A percentile compares a stretch with the other conserved stretches of the same genome.
These are phyloP conservation scores for Rallus crepitans DNA, from an alignment of 2,797 vertebrate genomes.

Conservation along the genomic window DNA sequence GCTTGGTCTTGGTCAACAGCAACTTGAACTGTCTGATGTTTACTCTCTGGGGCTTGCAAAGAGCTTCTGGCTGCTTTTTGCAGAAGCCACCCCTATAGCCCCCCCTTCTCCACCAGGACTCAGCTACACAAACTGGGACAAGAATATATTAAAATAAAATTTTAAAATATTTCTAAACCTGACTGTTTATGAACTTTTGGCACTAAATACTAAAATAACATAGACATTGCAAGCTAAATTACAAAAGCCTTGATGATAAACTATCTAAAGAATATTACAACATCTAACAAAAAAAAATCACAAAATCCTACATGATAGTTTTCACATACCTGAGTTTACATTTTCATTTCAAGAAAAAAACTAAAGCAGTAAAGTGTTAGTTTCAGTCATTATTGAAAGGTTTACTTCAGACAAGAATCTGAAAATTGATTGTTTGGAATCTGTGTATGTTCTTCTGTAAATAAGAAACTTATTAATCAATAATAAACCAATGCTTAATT, in stretches of 20 bases:
- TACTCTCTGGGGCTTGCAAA: too few relatives aligned
- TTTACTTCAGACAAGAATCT: background rate
- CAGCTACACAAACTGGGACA: too few relatives aligned
- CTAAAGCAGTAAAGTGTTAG: background rate
- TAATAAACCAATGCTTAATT: background rate
- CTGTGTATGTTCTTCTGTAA: background rate
- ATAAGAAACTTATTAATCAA: background rate
- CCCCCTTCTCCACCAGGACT: too few relatives aligned
- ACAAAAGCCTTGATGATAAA: background rate
- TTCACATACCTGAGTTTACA: background rate
- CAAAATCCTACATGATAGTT: background rate
- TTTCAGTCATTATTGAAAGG: background rate
- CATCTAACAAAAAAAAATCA: background rate
- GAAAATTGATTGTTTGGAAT: background rate
- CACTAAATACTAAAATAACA: background rate
- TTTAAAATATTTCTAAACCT: background rate
- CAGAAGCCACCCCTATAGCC: too few relatives aligned
- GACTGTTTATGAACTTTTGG: accelerated
- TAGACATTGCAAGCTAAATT: background rate
- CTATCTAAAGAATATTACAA: background rate
- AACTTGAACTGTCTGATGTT: too few relatives aligned
- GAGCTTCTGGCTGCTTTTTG: too few relatives aligned
- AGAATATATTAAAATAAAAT: background rate
- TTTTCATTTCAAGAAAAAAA: background rate
- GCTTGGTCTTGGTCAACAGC: too few relatives aligned